These are phyloP conservation scores for Brassicogethes aeneus DNA, from an alignment of 2,888 invertebrate genomes.

Conservation along the genomic window DNA sequence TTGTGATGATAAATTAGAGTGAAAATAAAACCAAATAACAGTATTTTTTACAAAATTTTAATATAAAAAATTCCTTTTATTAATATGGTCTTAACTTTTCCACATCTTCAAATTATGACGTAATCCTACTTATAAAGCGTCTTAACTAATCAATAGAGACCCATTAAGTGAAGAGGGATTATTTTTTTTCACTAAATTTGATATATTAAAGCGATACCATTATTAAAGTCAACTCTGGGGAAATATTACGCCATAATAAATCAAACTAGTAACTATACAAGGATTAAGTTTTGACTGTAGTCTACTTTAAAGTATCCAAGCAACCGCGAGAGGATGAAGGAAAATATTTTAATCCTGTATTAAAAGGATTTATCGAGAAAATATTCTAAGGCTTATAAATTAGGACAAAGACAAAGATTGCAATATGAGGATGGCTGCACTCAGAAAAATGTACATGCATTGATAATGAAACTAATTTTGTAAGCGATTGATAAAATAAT, in stretches of 20 bases:
- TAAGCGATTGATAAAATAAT: too few species aligned
- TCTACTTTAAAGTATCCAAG: neutral
- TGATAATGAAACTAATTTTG: too few species aligned
- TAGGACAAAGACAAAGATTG: too few species aligned
- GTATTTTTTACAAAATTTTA: too few species aligned
- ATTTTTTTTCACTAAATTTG: neutral
- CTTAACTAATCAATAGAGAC: constrained; percentile 10
- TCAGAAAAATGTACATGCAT: too few species aligned
- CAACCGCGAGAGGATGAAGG: neutral
- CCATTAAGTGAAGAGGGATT: constrained; percentile 1
- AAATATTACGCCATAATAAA: neutral
- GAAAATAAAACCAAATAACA: too few species aligned
- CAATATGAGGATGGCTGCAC: too few species aligned
- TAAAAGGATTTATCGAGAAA: too few species aligned
- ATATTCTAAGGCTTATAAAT: too few species aligned
- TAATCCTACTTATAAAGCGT: constrained; percentile 16
- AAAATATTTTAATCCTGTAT: neutral
- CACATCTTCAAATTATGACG: constrained; percentile 16
- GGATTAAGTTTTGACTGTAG: neutral
- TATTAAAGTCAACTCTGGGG: neutral
- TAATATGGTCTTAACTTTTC: too few species aligned
- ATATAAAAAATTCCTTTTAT: too few species aligned
- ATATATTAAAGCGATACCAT: neutral
- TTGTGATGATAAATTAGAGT: too few species aligned
- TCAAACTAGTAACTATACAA: neutral